Evolutionary conservation across 2,797 vertebrate genomes (phyloP).

Genomic region (Tangara arthus): DNA sequence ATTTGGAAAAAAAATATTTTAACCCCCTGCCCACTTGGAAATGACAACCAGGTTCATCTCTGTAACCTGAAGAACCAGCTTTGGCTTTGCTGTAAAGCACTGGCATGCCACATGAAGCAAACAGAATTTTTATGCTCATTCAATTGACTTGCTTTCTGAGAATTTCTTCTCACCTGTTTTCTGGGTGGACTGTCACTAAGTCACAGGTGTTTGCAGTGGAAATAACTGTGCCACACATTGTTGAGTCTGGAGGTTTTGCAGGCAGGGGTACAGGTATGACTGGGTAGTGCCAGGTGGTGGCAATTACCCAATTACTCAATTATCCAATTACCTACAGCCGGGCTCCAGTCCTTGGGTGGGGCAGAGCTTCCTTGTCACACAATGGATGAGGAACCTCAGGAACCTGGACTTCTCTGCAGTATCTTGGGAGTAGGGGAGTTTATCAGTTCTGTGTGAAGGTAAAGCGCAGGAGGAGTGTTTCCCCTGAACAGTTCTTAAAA

Average conservation of each 20-base stretch:
- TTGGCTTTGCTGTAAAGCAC: constrained; percentile 53
- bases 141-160: constrained; percentile 46
- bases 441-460: neutral
- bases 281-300: neutral
- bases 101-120: constrained; percentile 48
- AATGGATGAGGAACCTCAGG: accelerated
- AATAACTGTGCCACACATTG: neutral
- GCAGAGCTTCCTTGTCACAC: accelerated
- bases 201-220: neutral
- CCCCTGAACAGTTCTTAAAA: neutral
- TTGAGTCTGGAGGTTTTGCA: neutral
- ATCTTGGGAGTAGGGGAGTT: accelerated
- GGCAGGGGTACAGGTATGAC: neutral
- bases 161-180: constrained; percentile 55
- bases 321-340: too few relatives aligned
- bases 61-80: neutral
- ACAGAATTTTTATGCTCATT: constrained; percentile 52
- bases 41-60: neutral
- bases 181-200: neutral
- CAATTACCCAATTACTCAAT: neutral
- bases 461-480: neutral
- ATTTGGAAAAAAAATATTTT: neutral
- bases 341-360: accelerated
- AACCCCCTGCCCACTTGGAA: neutral
- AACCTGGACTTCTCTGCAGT: neutral